phyloP scores from a whole-genome alignment of 2,797 vertebrate genomes.

The Pelochelys cantorii region DNA sequence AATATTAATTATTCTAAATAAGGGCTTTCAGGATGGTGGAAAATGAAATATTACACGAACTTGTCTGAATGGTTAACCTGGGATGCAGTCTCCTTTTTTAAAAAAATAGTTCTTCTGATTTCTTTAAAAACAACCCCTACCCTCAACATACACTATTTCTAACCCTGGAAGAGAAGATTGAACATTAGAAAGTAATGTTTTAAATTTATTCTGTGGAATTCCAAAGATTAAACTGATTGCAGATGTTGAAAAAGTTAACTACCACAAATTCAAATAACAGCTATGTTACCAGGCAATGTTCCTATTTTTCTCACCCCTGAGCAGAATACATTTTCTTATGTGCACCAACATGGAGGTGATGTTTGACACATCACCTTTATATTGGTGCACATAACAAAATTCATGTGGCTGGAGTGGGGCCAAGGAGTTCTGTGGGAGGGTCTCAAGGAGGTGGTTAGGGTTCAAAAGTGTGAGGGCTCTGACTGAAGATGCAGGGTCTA shows the following conservation, averaged over 20 bases:
- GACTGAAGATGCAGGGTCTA: too few relatives aligned
- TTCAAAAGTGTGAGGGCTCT: too few relatives aligned
- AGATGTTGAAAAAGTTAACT: neutral
- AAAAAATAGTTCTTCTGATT: neutral
- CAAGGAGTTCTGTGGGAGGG: too few relatives aligned
- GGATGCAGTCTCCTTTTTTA: neutral
- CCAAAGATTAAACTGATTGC: constrained; percentile 4
- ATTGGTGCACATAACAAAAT: too few relatives aligned
- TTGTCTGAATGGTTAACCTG: accelerated
- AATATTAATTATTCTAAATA: constrained; percentile 7
- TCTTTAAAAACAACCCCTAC: neutral
- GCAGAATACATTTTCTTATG: too few relatives aligned
- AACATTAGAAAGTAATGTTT: neutral
- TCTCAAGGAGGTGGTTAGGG: too few relatives aligned
- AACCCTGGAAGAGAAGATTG: constrained; percentile 30
- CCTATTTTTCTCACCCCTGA: too few relatives aligned
- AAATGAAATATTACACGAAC: accelerated
- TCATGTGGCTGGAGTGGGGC: too few relatives aligned
- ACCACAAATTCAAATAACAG: constrained; percentile 12
- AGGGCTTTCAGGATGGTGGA: neutral
- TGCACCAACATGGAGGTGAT: too few relatives aligned
- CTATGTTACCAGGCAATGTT: too few relatives aligned
- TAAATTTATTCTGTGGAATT: neutral
- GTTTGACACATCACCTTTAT: too few relatives aligned
- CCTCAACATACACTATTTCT: constrained; percentile 2